These are phyloP conservation scores for Pterocles burchelli DNA, from an alignment of 2,113 vertebrate genomes.

Conservation along the genomic window DNA sequence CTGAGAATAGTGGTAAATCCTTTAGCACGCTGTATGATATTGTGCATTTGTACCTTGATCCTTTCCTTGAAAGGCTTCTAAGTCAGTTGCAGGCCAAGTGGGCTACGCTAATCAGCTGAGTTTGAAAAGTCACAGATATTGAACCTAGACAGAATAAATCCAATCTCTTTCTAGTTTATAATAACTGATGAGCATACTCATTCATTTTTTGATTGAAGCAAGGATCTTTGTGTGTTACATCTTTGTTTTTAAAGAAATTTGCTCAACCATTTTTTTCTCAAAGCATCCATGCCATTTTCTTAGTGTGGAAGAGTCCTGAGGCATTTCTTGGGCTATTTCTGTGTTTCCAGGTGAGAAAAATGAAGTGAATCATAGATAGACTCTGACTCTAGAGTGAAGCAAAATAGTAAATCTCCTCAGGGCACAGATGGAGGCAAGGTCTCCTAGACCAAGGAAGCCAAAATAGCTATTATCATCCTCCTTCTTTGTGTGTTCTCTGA, in stretches of 20 bases:
- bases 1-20: background rate
- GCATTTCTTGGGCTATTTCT: background rate
- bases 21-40: background rate
- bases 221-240: background rate
- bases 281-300: fast-evolving
- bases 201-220: background rate
- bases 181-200: background rate
- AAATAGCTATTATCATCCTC: background rate
- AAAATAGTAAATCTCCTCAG: background rate
- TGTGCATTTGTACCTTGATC: background rate
- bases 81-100: background rate
- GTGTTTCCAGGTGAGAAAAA: background rate
- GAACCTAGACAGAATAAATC: background rate
- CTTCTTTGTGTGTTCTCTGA: background rate
- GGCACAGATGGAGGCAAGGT: background rate
- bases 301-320: background rate
- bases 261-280: background rate
- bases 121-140: background rate
- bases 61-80: background rate
- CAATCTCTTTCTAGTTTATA: background rate
- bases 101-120: background rate
- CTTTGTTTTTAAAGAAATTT: background rate
- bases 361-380: background rate
- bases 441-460: background rate
- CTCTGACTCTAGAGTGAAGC: background rate